Conservation (phyloP, 2,797 vertebrate genomes). For the Lagocephalus sceleratus region DNA sequence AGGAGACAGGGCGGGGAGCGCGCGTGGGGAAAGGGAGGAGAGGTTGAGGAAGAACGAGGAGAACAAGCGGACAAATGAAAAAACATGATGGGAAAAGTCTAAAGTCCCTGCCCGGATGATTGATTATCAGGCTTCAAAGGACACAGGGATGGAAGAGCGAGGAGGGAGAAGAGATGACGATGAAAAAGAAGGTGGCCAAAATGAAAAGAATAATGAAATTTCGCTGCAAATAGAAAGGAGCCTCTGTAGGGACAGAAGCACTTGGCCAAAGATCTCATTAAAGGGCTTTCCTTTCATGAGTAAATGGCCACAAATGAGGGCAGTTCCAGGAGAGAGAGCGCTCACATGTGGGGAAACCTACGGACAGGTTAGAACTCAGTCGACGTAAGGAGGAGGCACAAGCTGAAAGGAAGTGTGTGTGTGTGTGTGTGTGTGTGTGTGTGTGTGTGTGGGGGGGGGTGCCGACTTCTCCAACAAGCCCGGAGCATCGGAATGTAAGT, state of each 20-base stretch:
- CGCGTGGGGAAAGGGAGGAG: slow-evolving; percentile 6
- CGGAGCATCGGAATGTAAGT: too few relatives aligned
- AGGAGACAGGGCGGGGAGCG: slow-evolving; percentile 1
- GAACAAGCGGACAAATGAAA: slow-evolving; percentile 17
- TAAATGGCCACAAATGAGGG: slow-evolving; percentile 14
- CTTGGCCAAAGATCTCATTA: slow-evolving; percentile 26
- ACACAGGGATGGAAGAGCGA: neutral
- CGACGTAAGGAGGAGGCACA: slow-evolving; percentile 2
- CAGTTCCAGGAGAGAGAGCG: slow-evolving; percentile 23
- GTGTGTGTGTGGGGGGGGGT: too few relatives aligned
- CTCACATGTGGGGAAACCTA: slow-evolving; percentile 19
- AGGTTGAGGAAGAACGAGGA: slow-evolving; percentile 6
- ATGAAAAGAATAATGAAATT: slow-evolving; percentile 15
- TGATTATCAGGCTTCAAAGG: slow-evolving; percentile 24
- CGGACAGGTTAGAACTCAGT: slow-evolving; percentile 11
- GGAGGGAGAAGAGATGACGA: slow-evolving; percentile 3
- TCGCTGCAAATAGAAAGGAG: slow-evolving; percentile 8
- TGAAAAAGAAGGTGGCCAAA: neutral
- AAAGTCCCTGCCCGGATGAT: neutral
- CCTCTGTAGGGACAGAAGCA: slow-evolving; percentile 15
- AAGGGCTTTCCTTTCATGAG: slow-evolving; percentile 22
- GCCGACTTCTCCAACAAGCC: too few relatives aligned
- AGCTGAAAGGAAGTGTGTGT: slow-evolving; percentile 17
- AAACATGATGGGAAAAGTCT: slow-evolving; percentile 15
- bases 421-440: too few relatives aligned